Conservation (phyloP, 2,113 vertebrate species). For the Pollimyrus isidori region DNA sequence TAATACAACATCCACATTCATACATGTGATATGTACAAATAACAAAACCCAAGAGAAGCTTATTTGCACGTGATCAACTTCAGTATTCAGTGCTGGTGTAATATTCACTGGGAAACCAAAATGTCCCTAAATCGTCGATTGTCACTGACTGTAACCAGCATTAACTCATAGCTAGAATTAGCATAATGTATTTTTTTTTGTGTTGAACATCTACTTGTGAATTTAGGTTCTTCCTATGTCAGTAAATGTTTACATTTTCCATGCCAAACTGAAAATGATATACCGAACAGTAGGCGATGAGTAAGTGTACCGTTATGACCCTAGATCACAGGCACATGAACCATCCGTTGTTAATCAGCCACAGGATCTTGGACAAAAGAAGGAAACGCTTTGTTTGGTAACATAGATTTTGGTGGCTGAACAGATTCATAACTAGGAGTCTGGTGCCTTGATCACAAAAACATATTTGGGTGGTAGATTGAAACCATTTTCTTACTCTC, state of each 20-base stretch:
- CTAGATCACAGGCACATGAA: not conserved
- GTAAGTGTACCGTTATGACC: not conserved
- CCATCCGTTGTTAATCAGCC: not conserved
- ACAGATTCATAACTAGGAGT: not conserved
- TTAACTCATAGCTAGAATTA: not conserved
- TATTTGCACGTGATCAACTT: not conserved
- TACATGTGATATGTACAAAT: not conserved
- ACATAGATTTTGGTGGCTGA: not conserved
- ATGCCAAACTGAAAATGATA: not conserved
- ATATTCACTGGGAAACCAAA: not conserved
- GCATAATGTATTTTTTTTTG: not conserved
- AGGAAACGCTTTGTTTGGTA: not conserved
- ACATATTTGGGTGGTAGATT: conserved; percentile 1
- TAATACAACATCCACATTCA: no score
- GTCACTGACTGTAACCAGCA: not conserved
- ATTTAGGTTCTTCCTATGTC: not conserved
- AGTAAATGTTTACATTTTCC: not conserved
- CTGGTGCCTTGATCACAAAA: not conserved
- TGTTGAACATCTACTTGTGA: not conserved
- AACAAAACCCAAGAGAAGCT: not conserved
- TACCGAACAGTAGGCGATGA: not conserved
- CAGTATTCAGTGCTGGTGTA: not conserved
- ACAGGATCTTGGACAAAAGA: not conserved
- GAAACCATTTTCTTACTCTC: not conserved
- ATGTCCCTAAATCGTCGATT: not conserved